Evolutionary conservation across 2,113 vertebrate genomes (phyloP).

Genomic region (Pterocles gutturalis): DNA sequence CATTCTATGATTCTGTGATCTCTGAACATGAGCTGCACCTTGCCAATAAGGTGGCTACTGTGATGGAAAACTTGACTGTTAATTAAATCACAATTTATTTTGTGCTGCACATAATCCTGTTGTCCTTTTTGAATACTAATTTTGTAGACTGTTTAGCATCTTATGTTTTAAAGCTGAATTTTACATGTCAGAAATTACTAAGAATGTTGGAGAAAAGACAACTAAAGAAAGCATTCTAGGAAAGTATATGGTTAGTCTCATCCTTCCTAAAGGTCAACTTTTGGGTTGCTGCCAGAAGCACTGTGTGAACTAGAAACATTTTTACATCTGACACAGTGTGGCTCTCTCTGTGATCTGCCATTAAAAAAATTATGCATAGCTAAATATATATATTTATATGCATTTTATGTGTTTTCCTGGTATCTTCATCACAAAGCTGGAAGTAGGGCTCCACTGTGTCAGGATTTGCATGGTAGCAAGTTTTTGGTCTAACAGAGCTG

Average conservation of each 20-base stretch:
- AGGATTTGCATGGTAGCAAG: not conserved
- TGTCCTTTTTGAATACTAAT: not conserved
- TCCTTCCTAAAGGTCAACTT: not conserved
- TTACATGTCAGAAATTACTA: not conserved
- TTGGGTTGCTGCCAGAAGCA: not conserved
- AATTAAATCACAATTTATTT: not conserved
- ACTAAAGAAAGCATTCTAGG: not conserved
- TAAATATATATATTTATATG: not conserved
- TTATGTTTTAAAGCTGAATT: not conserved
- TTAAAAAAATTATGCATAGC: not conserved
- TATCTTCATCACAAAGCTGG: not conserved
- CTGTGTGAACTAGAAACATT: not conserved
- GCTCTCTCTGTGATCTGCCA: not conserved
- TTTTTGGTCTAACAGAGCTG: not conserved
- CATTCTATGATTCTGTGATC: too few species aligned
- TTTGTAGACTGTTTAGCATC: not conserved
- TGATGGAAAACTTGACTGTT: not conserved
- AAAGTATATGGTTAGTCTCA: not conserved
- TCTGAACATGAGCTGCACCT: not conserved
- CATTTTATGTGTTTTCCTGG: not conserved
- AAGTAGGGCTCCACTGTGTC: not conserved
- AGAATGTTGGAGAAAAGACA: not conserved
- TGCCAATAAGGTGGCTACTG: not conserved
- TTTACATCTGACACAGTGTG: not conserved
- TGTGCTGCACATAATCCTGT: not conserved